phyloP scores from a whole-genome alignment of 2,797 vertebrate genomes.

The Dendrocincla fuliginosa region DNA sequence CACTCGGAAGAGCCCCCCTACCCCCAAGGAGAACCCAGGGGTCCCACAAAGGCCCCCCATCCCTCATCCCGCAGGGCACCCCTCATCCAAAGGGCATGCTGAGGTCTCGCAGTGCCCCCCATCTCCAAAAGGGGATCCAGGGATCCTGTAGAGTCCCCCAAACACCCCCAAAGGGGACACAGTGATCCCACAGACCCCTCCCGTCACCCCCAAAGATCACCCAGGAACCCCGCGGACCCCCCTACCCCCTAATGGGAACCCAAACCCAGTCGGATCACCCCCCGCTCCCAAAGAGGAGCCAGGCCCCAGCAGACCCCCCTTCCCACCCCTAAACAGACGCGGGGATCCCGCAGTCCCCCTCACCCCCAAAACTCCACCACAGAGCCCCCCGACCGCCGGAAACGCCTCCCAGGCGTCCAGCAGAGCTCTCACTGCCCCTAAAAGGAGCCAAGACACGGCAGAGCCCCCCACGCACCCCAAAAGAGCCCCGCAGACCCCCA shows the following conservation, averaged over 20 bases:
- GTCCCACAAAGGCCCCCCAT: too few species aligned
- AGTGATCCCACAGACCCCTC: too few species aligned
- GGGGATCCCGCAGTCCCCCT: neutral
- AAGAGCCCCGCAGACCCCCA: neutral
- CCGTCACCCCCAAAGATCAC: neutral
- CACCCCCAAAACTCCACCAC: too few species aligned
- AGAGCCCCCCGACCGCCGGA: neutral
- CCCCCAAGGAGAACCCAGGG: neutral
- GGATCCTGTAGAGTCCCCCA: neutral
- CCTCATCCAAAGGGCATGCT: neutral
- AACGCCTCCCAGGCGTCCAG: neutral
- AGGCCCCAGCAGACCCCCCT: neutral
- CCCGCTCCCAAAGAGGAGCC: neutral
- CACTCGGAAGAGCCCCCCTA: neutral
- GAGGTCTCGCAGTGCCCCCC: neutral
- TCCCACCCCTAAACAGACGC: neutral
- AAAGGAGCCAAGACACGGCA: too few species aligned
- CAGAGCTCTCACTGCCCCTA: neutral
- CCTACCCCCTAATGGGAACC: neutral
- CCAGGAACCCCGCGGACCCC: neutral
- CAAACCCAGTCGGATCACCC: neutral
- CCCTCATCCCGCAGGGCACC: neutral
- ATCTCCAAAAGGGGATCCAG: neutral
- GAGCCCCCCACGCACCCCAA: neutral
- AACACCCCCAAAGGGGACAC: too few species aligned